Evolutionary conservation across 2,797 vertebrate species (phyloP).

Genomic region (Sebastes vulpes): DNA sequence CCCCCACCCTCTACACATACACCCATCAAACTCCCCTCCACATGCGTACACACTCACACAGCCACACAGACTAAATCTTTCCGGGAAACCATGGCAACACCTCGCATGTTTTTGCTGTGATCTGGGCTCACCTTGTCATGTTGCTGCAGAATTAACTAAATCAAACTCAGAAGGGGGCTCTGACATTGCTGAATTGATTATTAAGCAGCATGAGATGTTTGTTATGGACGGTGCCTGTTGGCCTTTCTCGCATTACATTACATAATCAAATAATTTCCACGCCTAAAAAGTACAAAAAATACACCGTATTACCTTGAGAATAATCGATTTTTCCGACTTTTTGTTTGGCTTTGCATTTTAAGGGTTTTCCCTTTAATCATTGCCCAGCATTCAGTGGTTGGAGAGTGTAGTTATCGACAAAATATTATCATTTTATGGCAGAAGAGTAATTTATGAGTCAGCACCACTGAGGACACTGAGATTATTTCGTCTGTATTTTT

Average conservation of each 20-base stretch:
- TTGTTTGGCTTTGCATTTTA: not conserved
- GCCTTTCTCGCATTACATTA: not conserved
- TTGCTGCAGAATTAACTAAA: conserved; percentile 34
- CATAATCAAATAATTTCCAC: not conserved
- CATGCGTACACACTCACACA: not conserved
- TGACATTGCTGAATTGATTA: conserved; percentile 21
- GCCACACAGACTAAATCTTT: conserved; percentile 22
- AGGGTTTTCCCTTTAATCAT: not conserved
- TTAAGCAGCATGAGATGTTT: conserved; percentile 10
- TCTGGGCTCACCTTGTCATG: conserved; percentile 44
- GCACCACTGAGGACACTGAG: not conserved
- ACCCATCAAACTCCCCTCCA: conserved; percentile 16
- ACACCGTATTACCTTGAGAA: not conserved
- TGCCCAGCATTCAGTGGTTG: not conserved
- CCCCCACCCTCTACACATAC: conserved; percentile 18
- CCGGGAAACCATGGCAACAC: conserved; percentile 65
- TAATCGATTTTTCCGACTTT: not conserved
- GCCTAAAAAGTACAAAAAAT: not conserved
- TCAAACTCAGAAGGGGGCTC: conserved; percentile 24
- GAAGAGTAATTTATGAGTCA: not conserved
- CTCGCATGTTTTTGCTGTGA: conserved; percentile 32
- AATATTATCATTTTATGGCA: not conserved
- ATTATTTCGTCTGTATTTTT: not conserved
- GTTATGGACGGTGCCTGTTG: not conserved
- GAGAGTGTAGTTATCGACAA: not conserved